These are phyloP conservation scores for Brachionus paranguensis DNA, from an alignment of 1,140 invertebrate genomes.

Conservation along the genomic window DNA sequence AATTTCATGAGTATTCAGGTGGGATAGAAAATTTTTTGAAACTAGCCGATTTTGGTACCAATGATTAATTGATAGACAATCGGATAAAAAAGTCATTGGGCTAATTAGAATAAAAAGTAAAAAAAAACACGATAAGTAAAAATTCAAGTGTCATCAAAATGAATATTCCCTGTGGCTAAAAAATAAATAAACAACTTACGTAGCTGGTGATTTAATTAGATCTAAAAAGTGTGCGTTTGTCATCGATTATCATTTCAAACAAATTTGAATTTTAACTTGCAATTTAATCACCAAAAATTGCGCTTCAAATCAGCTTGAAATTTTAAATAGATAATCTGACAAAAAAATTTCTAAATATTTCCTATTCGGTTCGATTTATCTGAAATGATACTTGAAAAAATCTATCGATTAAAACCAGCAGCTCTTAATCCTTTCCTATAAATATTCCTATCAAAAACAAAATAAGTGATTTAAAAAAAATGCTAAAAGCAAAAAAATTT, in stretches of 20 bases:
- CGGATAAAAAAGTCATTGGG: background rate
- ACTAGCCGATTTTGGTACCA: background rate
- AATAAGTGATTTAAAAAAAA: background rate
- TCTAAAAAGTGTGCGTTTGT: background rate
- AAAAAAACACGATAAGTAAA: background rate
- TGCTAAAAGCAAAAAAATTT: background rate
- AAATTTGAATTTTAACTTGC: background rate
- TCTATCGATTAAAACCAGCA: background rate
- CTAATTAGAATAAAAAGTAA: background rate
- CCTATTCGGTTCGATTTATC: conserved; percentile 8
- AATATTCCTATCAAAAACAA: background rate
- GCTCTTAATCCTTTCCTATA: background rate
- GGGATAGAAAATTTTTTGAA: background rate
- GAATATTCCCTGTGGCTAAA: background rate
- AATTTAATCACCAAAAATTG: conserved; percentile 1
- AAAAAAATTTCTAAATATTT: conserved; percentile 36
- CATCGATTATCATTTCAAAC: conserved; percentile 22
- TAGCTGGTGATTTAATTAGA: background rate
- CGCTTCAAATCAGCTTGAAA: conserved; percentile 14
- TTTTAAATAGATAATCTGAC: conserved; percentile 30
- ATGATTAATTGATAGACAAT: background rate
- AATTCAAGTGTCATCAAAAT: background rate
- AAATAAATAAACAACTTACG: background rate
- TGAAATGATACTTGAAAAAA: conserved; percentile 17
- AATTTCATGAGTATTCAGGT: background rate